A percentile compares a stretch with the other conserved stretches of the same genome.
These are phyloP conservation scores for Periophthalmodon schlosseri DNA, from an alignment of 2,113 vertebrate genomes.

Conservation along the genomic window DNA sequence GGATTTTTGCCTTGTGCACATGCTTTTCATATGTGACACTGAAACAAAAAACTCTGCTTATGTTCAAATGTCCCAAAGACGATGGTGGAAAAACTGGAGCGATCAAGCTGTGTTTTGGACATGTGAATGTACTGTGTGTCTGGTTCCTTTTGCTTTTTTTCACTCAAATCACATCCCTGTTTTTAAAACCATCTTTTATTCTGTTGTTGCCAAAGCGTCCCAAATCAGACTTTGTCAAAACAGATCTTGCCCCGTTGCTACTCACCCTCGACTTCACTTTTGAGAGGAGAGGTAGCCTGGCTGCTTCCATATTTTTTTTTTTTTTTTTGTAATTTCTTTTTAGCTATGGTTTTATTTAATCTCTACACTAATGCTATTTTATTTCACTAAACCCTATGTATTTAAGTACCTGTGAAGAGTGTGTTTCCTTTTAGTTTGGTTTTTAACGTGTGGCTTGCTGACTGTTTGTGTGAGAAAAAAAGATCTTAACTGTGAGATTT, in stretches of 20 bases:
- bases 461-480: conserved; percentile 23
- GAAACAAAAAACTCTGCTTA: conserved; percentile 11
- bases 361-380: conserved; percentile 72
- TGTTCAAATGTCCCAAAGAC: conserved; percentile 60
- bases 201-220: conserved; percentile 50
- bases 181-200: conserved; percentile 21
- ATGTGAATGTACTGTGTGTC: conserved; percentile 23
- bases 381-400: conserved; percentile 71
- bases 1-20: conserved; percentile 42
- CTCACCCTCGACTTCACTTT: conserved; percentile 4
- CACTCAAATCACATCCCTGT: background rate
- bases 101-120: conserved; percentile 50
- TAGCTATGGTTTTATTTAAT: conserved; percentile 63
- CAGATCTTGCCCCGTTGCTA: conserved; percentile 25
- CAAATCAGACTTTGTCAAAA: conserved; percentile 38
- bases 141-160: conserved; percentile 20
- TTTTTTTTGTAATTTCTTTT: conserved; percentile 53
- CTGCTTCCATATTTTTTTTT: conserved; percentile 64
- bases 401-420: conserved; percentile 74
- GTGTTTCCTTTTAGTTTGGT: conserved; percentile 48
- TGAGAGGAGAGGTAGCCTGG: conserved; percentile 44
- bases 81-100: conserved; percentile 57
- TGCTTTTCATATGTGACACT: conserved; percentile 10
- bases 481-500: conserved; percentile 37
- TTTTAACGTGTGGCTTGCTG: conserved; percentile 43